Conservation (phyloP, 2,888 invertebrate species). For the Hyppa rectilinea region DNA sequence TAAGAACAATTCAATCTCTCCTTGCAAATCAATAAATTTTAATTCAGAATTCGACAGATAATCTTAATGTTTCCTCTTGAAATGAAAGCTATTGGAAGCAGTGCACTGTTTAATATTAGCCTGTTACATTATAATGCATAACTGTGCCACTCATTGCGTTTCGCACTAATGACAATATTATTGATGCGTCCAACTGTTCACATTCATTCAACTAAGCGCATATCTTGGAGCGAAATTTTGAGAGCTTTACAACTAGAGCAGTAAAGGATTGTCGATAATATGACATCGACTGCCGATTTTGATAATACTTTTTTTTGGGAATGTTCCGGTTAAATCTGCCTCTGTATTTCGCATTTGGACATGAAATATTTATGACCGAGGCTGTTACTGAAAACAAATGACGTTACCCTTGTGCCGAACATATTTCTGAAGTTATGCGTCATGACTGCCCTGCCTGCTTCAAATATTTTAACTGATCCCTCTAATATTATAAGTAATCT, state of each 20-base stretch:
- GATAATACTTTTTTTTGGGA: neutral
- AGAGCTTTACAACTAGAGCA: constrained; percentile 23
- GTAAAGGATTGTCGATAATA: constrained; percentile 32
- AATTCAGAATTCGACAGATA: constrained; percentile 19
- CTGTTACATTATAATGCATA: constrained; percentile 51
- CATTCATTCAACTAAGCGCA: constrained; percentile 69
- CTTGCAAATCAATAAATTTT: constrained; percentile 24
- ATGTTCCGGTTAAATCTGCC: constrained; percentile 9
- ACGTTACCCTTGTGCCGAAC: constrained; percentile 36
- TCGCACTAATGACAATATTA: constrained; percentile 64
- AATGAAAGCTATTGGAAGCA: constrained; percentile 24
- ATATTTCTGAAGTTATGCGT: constrained; percentile 50
- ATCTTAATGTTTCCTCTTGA: constrained; percentile 60
- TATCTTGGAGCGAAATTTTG: constrained; percentile 41
- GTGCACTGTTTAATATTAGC: constrained; percentile 49
- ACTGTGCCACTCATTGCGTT: constrained; percentile 56
- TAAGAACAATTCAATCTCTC: constrained; percentile 4
- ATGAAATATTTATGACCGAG: constrained; percentile 21
- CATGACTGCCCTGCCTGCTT: constrained; percentile 24
- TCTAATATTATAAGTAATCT: constrained; percentile 1
- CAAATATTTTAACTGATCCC: constrained; percentile 21
- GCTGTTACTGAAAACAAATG: constrained; percentile 47
- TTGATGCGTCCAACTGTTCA: constrained; percentile 72
- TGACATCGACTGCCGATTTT: constrained; percentile 1
- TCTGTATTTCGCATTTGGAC: constrained; percentile 24